Conservation (phyloP, 1,140 invertebrate genomes). For the Bombus impatiens region DNA sequence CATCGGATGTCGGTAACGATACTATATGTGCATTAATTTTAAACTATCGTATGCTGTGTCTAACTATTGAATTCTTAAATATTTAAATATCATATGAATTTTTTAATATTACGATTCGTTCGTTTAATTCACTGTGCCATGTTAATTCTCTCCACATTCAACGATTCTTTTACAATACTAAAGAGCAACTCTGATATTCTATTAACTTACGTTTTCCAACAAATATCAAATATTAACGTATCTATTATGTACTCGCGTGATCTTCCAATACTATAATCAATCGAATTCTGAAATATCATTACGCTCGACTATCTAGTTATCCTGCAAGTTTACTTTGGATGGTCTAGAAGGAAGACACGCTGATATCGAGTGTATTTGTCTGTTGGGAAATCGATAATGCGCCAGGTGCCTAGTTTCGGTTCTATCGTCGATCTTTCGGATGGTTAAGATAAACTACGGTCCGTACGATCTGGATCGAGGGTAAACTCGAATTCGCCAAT, state of each 20-base stretch:
- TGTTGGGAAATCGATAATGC: slow-evolving; percentile 1
- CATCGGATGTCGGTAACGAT: too few relatives aligned
- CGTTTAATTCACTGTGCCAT: too few relatives aligned
- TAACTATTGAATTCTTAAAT: not conserved
- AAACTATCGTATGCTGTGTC: too few relatives aligned
- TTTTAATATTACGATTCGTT: too few relatives aligned
- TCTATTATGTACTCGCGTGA: too few relatives aligned
- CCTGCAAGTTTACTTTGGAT: not conserved
- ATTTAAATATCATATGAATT: not conserved
- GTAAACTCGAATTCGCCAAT: not conserved
- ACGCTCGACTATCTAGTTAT: not conserved
- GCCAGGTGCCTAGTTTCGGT: slow-evolving; percentile 6
- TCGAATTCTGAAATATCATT: not conserved
- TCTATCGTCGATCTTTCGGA: not conserved
- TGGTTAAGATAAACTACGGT: slow-evolving; percentile 17
- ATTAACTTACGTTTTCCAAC: not conserved
- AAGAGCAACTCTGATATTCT: not conserved
- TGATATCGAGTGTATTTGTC: not conserved
- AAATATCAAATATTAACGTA: not conserved
- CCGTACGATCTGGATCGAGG: not conserved
- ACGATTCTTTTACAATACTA: too few relatives aligned
- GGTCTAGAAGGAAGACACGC: not conserved
- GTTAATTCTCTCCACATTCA: too few relatives aligned
- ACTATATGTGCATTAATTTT: too few relatives aligned
- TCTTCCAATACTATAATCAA: too few relatives aligned